Evolutionary conservation across 2,888 invertebrate genomes (phyloP), one percentile per base, ranked within the genome.

Genomic region (Clistopyga incitator): DNA sequence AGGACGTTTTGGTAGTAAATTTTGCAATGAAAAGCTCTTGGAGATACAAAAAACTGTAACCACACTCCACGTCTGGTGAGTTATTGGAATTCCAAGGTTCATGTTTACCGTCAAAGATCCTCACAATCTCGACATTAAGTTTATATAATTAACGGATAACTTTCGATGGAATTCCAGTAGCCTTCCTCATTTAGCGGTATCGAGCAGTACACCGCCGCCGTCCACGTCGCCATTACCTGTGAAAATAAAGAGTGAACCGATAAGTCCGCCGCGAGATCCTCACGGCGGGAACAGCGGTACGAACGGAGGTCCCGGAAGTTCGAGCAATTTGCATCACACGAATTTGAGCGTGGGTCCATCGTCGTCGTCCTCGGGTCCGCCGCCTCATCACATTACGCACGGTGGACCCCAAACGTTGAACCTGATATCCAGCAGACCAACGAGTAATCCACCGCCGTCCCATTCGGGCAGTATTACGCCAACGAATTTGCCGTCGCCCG

Each of bases 241-340:
- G 88, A 97, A 97, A 94, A 97, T 98, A 93, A 98, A 98, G 94
- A 98, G 98, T 89, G 98, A 99, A 93, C 98, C 98, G 34, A 98
- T 98, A 92, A 98, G 98, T 87, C 98, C 98, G 59, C 98, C 98
- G 3, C 95, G 98, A 85, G 98, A 97, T 90, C 96, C 96, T 89
- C 97, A 96, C 89, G 94, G 93, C 80, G 88, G 91, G 76, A 89
- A 90, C 88, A 87, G 91, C 86, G 87, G 92, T 84, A 70, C 68
- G 8, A 81, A 81, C 54, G 88, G 91, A 34, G 94, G 85, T 80
- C 93, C 88, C 74, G 90, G 87, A 91, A 92, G 94, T 90, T 95
- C 95, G 86, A 94, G 94, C 86, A 94, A 91, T n/a, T 94, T 94
- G 34, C 93, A 94, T 52, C 93, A 93, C 78, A 93, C 94, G 86